Conservation (phyloP, 2,797 vertebrate species). For the Centroberyx gerrardi region DNA sequence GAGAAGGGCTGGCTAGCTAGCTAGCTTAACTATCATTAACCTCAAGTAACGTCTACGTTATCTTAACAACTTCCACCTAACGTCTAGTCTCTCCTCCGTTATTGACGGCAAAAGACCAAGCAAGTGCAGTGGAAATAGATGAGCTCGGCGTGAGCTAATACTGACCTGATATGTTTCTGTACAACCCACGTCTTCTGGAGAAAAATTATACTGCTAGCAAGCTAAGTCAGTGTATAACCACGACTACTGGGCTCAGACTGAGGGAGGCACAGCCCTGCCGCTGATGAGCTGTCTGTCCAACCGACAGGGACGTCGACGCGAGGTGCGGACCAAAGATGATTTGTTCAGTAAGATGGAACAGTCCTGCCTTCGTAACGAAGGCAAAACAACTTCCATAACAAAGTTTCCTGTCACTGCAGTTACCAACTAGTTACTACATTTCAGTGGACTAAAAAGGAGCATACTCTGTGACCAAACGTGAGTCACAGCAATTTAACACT, state of each 20-base stretch:
- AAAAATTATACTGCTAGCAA: constrained; percentile 54
- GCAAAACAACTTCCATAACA: not conserved
- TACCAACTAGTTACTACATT: too few species aligned
- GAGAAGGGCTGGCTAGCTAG: constrained; percentile 58
- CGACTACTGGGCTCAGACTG: constrained; percentile 44
- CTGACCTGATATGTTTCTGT: constrained; percentile 66
- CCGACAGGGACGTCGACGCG: constrained; percentile 57
- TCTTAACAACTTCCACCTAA: constrained; percentile 59
- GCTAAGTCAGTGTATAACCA: constrained; percentile 45
- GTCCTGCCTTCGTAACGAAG: not conserved
- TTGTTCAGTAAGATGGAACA: constrained; percentile 38
- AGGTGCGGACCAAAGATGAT: constrained; percentile 59
- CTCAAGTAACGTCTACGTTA: constrained; percentile 54
- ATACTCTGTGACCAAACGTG: too few species aligned
- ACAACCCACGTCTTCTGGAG: constrained; percentile 39
- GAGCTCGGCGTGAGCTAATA: constrained; percentile 4
- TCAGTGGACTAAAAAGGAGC: too few species aligned
- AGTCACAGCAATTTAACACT: too few species aligned
- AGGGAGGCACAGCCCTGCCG: constrained; percentile 51
- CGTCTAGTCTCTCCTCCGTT: not conserved
- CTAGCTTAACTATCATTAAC: constrained; percentile 64
- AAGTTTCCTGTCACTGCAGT: too few species aligned
- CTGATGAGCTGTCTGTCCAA: constrained; percentile 48
- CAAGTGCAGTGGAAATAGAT: not conserved
- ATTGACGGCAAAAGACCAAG: not conserved